A percentile compares a stretch with the other conserved stretches of the same genome.
Conservation (phyloP, 92 coral and sea anemone genomes). For the Parazoanthus swiftii region DNA sequence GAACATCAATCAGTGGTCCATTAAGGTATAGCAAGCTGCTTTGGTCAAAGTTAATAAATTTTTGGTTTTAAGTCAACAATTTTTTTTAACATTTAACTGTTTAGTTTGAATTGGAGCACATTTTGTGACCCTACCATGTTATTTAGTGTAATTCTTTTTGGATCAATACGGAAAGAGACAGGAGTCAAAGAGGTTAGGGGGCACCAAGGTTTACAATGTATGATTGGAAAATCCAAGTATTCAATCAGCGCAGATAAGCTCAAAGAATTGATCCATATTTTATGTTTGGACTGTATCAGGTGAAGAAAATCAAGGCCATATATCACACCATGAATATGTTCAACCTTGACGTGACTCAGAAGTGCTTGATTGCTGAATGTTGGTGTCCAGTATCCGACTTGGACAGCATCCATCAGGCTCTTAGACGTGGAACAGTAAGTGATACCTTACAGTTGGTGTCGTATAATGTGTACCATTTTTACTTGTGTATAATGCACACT, state of each 20-base stretch:
- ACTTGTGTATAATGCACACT: no score
- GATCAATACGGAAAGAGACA: no score
- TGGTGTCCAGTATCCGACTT: constrained; percentile 99
- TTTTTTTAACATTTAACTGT: no score
- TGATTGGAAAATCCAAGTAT: background rate
- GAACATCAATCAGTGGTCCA: constrained; percentile 94
- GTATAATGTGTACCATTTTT: no score
- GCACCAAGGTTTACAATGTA: no score
- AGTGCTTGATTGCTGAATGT: constrained; percentile 97
- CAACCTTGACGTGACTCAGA: constrained; percentile 97
- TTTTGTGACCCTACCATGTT: no score
- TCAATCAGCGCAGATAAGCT: background rate
- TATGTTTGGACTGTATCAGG: constrained; percentile 49
- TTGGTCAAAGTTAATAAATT: no score
- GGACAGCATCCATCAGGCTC: constrained; percentile 88
- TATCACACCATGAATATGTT: constrained; percentile 99
- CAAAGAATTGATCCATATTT: background rate
- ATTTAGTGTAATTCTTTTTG: no score
- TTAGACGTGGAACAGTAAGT: constrained; percentile 92
- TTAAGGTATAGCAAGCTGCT: constrained; percentile 47
- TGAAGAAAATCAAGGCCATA: constrained; percentile 96
- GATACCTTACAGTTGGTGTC: no score
- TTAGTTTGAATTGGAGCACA: no score
- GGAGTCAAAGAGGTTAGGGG: no score
- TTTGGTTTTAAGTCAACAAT: no score